Conservation (phyloP, 2,113 vertebrate genomes). For the Scartelaos histophorus region DNA sequence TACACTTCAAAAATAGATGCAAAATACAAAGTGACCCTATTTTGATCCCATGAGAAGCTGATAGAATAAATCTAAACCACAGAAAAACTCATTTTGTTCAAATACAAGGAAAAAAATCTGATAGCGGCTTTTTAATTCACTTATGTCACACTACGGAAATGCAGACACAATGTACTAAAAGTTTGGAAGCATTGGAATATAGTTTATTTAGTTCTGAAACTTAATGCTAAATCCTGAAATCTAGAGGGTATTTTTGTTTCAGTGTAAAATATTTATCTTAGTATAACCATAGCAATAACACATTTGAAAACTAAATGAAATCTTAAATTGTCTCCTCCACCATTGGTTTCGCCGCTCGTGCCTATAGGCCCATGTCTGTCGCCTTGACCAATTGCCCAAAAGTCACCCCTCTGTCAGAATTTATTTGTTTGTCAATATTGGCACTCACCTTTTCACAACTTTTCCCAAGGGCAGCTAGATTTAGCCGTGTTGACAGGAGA, state of each 20-base stretch:
- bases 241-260: background rate
- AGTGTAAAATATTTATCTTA: constrained; percentile 11
- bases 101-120: no score
- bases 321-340: constrained; percentile 42
- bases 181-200: background rate
- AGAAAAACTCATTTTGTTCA: no score
- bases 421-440: constrained; percentile 82
- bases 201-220: background rate
- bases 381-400: constrained; percentile 71
- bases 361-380: constrained; percentile 57
- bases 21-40: no score
- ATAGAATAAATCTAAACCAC: no score
- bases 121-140: no score
- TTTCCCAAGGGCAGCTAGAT: constrained; percentile 80
- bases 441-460: constrained; percentile 77
- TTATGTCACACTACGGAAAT: no score
- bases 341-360: constrained; percentile 45
- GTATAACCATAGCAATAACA: constrained; percentile 14
- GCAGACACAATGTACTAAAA: no score
- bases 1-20: no score
- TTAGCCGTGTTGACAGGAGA: constrained; percentile 74
- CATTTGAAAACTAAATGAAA: constrained; percentile 25
- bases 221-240: background rate
- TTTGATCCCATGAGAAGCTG: no score
- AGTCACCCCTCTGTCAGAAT: constrained; percentile 73